Percentiles rank a stretch among this genome's conserved stretches.
These are phyloP conservation scores for Pocillopora damicornis DNA, from an alignment of 64 coral and sea anemone species.

Conservation along the genomic window DNA sequence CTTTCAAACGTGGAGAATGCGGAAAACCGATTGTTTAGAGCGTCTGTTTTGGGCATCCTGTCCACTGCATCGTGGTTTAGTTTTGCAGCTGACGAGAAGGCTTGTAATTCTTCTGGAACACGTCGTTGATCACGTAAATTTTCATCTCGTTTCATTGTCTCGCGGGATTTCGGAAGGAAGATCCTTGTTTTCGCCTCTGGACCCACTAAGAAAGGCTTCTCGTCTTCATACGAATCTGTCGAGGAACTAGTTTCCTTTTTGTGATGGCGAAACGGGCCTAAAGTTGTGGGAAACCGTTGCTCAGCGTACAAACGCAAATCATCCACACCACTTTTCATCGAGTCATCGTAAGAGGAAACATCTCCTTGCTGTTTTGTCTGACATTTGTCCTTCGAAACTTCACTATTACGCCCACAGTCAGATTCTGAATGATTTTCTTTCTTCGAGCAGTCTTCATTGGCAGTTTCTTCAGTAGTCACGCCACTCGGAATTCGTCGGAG, in stretches of 20 bases:
- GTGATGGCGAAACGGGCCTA: constrained; percentile 14
- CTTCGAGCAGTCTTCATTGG: not conserved
- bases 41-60: not conserved
- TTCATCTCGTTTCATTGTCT: not conserved
- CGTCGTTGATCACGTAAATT: not conserved
- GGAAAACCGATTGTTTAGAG: not conserved
- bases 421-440: not conserved
- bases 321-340: not conserved
- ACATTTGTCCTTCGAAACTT: not conserved
- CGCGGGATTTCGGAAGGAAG: constrained; percentile 28
- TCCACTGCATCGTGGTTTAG: not conserved
- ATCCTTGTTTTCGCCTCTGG: constrained; percentile 34
- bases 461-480: not conserved
- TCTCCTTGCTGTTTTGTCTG: not conserved
- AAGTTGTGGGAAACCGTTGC: not conserved
- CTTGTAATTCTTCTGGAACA: not conserved
- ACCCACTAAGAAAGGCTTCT: not conserved
- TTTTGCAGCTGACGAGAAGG: not conserved
- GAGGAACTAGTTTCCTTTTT: constrained; percentile 6
- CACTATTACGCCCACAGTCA: not conserved
- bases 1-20: constrained; percentile 4
- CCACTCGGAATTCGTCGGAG: constrained; percentile 15
- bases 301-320: not conserved
- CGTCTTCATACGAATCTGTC: not conserved
- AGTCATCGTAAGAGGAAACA: not conserved